Percentiles rank a stretch among this genome's conserved stretches.
phyloP scores from a whole-genome alignment of 2,113 vertebrate species.

The Chionodraco myersi region DNA sequence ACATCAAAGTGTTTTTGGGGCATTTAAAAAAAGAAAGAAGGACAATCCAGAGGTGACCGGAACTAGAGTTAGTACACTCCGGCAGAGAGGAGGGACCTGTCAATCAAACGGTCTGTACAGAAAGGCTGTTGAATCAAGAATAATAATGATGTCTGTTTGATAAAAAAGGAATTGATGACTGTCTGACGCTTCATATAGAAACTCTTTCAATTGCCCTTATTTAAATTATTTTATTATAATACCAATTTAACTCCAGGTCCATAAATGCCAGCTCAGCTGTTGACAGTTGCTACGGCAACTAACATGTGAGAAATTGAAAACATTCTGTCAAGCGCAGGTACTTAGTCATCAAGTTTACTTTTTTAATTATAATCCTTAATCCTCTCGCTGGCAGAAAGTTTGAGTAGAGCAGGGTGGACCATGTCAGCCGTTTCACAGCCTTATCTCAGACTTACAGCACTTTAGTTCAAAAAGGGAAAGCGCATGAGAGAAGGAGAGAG shows the following conservation, averaged over 20 bases:
- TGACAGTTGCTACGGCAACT: conserved; percentile 34
- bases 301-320: conserved; percentile 38
- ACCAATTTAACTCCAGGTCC: not conserved
- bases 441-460: conserved; percentile 79
- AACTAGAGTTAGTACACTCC: no score
- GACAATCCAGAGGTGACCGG: not conserved
- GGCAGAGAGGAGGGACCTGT: not conserved
- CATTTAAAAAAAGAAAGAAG: no score
- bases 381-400: conserved; percentile 74
- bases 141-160: conserved; percentile 5
- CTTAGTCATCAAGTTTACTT: conserved; percentile 81
- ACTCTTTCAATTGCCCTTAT: not conserved
- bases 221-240: not conserved
- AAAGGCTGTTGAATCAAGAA: not conserved
- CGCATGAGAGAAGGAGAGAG: conserved; percentile 31
- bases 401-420: conserved; percentile 69
- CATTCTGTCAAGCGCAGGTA: conserved; percentile 61
- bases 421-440: conserved; percentile 78
- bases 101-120: not conserved
- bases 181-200: conserved; percentile 4
- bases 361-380: conserved; percentile 81
- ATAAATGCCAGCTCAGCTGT: not conserved
- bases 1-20: no score
- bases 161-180: not conserved
- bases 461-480: conserved; percentile 74